Conservation (phyloP, 2,888 invertebrate genomes). For the Shargacucullia verbasci region DNA sequence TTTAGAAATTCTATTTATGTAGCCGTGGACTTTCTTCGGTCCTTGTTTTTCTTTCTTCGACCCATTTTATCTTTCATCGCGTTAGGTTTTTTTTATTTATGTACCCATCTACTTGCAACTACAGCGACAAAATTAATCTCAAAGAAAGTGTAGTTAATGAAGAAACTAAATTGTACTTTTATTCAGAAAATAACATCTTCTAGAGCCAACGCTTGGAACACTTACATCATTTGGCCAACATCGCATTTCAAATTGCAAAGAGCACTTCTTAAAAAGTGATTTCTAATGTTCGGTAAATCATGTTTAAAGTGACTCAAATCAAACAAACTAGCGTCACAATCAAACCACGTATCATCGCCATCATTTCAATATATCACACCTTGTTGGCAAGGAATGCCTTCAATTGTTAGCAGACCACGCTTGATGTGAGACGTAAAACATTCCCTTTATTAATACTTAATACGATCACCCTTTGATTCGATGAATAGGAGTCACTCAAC, state of each 20-base stretch:
- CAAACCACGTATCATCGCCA: conserved; percentile 63
- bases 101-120: conserved; percentile 21
- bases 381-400: conserved; percentile 56
- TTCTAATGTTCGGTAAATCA: background rate
- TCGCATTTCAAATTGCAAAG: no score
- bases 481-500: conserved; percentile 88
- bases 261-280: background rate
- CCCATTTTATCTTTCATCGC: conserved; percentile 19
- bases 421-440: conserved; percentile 77
- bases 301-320: conserved; percentile 23
- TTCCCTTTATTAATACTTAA: conserved; percentile 86
- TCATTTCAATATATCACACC: conserved; percentile 60
- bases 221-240: no score
- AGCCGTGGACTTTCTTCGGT: conserved; percentile 40
- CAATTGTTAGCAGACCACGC: conserved; percentile 61
- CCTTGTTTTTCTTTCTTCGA: conserved; percentile 28
- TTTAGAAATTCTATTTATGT: conserved; percentile 46
- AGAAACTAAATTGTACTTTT: no score
- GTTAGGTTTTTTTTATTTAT: conserved; percentile 17
- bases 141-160: background rate
- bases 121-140: conserved; percentile 1
- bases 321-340: conserved; percentile 34
- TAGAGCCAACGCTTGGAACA: no score
- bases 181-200: no score
- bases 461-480: conserved; percentile 84